Evolutionary conservation across 2,888 invertebrate species (phyloP).

Genomic region (Muschampia plurimacula): DNA sequence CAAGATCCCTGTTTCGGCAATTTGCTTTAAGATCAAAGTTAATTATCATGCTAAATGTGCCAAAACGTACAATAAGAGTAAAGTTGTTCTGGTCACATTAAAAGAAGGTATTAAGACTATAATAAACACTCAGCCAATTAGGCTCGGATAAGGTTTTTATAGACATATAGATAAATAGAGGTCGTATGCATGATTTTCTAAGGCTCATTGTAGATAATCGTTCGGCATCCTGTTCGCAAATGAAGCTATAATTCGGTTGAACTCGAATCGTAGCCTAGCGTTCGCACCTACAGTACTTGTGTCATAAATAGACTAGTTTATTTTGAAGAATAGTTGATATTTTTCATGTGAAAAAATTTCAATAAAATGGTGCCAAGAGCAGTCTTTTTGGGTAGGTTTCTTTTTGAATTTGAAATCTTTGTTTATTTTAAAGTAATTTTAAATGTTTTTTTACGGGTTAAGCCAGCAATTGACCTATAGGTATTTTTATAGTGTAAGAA

Average conservation of each 20-base stretch:
- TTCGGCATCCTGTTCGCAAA: constrained; percentile 11
- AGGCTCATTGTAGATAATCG: constrained; percentile 16
- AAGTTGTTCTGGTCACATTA: background rate
- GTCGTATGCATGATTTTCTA: constrained; percentile 8
- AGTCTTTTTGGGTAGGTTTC: too few species aligned
- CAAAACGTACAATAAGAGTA: background rate
- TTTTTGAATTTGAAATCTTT: too few species aligned
- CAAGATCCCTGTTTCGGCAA: too few species aligned
- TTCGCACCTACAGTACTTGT: background rate
- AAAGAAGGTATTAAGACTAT: background rate
- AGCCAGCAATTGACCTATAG: too few species aligned
- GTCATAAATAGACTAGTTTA: constrained; percentile 9
- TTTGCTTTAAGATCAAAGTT: background rate
- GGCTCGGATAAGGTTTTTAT: background rate
- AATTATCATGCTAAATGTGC: background rate
- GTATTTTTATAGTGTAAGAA: too few species aligned
- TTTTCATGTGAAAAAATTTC: too few species aligned
- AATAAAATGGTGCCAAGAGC: too few species aligned
- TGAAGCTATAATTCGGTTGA: constrained; percentile 20
- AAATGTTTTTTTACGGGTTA: too few species aligned
- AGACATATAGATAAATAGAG: background rate
- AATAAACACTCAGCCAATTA: background rate
- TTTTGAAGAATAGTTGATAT: background rate
- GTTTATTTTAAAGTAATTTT: too few species aligned
- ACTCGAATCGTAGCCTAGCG: background rate